Evolutionary conservation across 2,113 vertebrate species (phyloP), one percentile per base, ranked within the genome.

Genomic region (Fukomys damarensis): DNA sequence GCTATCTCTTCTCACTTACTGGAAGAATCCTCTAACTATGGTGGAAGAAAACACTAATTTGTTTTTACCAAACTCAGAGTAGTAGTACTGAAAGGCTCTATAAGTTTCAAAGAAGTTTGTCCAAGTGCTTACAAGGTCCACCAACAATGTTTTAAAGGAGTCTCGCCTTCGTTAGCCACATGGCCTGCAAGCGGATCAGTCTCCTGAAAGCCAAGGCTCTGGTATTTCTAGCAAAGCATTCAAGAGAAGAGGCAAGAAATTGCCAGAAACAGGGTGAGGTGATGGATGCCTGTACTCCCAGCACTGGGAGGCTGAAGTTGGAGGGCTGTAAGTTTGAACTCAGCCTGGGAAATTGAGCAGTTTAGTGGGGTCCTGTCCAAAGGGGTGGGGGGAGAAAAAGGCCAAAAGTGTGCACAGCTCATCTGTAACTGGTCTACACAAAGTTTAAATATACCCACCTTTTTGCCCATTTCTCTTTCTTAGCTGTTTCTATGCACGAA

Each of bases 41-140:
- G 52, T 94, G 58, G 58, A 63, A 89, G 59, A 86, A 95, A 92
- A 74, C 17, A 3, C 54, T 61, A 38, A 76, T 86, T 90, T 32
- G 4, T 70, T 94, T 84, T 95, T 89, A 86, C 68, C 46, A 92
- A 85, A 91, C 68, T 84, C 26, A 63, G 49, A 30, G 85, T 85
- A 65, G 52, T 2, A 61, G 72, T 77, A 58, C 49, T 24, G 14
- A 81, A 77, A 97, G 91, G 46, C 35, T 11, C 41, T 7, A 66
- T 2, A 10, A 77, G 76, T 82, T 77, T 76, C 43, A 63, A 70
- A 92, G 70, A 54, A 52, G 66, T 3, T 89, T 46, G 6, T 52
- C 22, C 16, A 65, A 26, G 16, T 41, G 7, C 22, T 81, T 80
- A 52, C 14, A 20, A 19, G 63, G 32, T 38, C 43, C 49, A 38